Evolutionary conservation across 2,888 invertebrate genomes (phyloP), one percentile per base, ranked within the genome.

Genomic region (Eurytoma californica): DNA sequence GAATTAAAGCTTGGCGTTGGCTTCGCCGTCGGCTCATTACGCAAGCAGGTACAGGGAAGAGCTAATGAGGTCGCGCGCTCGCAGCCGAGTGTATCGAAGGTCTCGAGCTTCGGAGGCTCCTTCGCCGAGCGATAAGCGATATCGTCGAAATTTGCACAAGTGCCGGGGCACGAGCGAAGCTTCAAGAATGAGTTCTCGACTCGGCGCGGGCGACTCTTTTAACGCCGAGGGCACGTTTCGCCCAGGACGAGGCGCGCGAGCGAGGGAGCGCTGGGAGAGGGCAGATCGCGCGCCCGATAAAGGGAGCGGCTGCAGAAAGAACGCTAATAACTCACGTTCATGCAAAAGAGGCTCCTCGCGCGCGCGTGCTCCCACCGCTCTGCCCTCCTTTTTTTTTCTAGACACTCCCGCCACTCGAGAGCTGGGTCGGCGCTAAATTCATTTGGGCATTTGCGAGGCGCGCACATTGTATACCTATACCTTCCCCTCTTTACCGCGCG

Each of bases 51-150:
- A 39, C 39, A 39, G 60, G 60, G 55, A 60, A 68, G 60, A 66
- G 72, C 73, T 73, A 78, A 78, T 72, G 78, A 72, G 78, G 78
- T 72, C 78, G 72, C 47, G 39, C 57, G 30, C 60, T 13, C 18
- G 16, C 16, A 47, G 4, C 30, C 30, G 18, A 1, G 57, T 39
- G 30, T 65, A 58, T 66, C 72, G 77, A 77, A 77, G 77, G 77
- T 72, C 77, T 77, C 77, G 68, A n/a, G n/a, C n/a, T n/a, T n/a
- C n/a, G n/a, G n/a, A 68, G 65, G 18, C 16, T 14, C 14, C 39
- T 30, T 13, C 12, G 16, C 20, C 72, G 28, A 18, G 30, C 67
- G 78, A 78, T 78, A 78, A 73, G 66, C 66, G 53, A 60, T 72
- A 78, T 73, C 72, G 39, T 2, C 20, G 20, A 60, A 47, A 49